Evolutionary conservation across 2,797 vertebrate species (phyloP).

Genomic region (Onychomys arenicola): DNA sequence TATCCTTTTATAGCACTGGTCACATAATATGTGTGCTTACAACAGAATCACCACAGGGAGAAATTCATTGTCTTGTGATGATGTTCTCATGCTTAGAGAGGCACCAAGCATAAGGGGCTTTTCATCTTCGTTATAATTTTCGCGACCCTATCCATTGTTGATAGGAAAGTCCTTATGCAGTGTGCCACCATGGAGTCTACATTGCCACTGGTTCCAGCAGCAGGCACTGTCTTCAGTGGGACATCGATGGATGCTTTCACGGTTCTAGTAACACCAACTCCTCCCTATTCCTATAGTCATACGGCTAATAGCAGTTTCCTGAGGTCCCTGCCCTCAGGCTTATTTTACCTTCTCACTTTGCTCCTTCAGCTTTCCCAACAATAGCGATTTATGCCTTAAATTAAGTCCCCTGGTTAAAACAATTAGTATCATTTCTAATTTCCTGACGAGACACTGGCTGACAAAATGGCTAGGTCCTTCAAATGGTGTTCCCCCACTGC

Average conservation of each 20-base stretch:
- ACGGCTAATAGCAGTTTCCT: background rate
- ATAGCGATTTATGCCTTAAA: conserved; percentile 28
- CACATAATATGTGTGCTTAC: background rate
- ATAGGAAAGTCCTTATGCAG: background rate
- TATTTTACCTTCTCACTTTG: background rate
- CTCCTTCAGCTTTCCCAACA: background rate
- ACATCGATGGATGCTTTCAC: background rate
- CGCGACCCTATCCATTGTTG: background rate
- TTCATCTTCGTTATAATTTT: background rate
- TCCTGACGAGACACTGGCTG: background rate
- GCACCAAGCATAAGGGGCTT: background rate
- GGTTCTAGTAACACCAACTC: background rate
- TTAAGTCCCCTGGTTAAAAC: conserved; percentile 33
- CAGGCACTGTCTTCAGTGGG: background rate
- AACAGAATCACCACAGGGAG: no score
- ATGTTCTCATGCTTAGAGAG: background rate
- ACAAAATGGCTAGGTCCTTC: conserved; percentile 31
- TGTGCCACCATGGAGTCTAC: background rate
- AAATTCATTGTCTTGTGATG: background rate
- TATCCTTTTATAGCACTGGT: background rate
- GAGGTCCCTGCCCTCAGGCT: background rate
- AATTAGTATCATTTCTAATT: conserved; percentile 1
- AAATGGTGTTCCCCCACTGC: background rate
- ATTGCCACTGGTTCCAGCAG: background rate
- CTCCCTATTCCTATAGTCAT: background rate